Evolutionary conservation across 2,797 vertebrate species (phyloP).

Genomic region (Podarcis lilfordi): DNA sequence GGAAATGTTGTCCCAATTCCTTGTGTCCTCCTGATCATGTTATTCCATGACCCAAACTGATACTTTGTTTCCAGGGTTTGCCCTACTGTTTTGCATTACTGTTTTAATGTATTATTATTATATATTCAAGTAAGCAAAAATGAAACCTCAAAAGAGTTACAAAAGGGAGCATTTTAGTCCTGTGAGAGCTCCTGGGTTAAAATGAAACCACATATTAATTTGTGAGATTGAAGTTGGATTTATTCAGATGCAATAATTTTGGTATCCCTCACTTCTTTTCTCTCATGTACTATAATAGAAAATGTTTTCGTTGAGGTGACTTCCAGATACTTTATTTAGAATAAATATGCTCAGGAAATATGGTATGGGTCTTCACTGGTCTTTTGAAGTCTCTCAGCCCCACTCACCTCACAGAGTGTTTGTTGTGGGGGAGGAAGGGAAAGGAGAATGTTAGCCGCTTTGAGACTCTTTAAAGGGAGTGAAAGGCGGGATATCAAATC

Average conservation of each 20-base stretch:
- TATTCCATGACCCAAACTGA: constrained; percentile 27
- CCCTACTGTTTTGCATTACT: background rate
- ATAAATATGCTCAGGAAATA: background rate
- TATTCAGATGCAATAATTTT: background rate
- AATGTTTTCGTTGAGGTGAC: background rate
- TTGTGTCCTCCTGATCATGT: constrained; percentile 24
- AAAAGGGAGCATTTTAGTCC: background rate
- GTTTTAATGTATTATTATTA: background rate
- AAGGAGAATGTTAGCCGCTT: too few relatives aligned
- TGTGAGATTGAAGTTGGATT: background rate
- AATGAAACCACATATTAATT: constrained; percentile 21
- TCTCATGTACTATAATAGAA: background rate
- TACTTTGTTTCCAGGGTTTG: constrained; percentile 10
- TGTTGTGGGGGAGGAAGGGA: too few relatives aligned
- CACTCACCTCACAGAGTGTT: too few relatives aligned
- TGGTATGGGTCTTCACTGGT: background rate
- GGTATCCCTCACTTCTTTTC: background rate
- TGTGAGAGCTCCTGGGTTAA: background rate
- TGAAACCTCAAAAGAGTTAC: background rate
- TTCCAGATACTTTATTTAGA: too few relatives aligned
- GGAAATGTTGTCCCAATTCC: constrained; percentile 27
- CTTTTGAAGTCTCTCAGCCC: too few relatives aligned
- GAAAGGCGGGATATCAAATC: too few relatives aligned
- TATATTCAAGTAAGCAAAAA: background rate
- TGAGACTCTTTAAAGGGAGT: too few relatives aligned